phyloP scores from a whole-genome alignment of 2,888 invertebrate genomes.

The Beris morrisii region DNA sequence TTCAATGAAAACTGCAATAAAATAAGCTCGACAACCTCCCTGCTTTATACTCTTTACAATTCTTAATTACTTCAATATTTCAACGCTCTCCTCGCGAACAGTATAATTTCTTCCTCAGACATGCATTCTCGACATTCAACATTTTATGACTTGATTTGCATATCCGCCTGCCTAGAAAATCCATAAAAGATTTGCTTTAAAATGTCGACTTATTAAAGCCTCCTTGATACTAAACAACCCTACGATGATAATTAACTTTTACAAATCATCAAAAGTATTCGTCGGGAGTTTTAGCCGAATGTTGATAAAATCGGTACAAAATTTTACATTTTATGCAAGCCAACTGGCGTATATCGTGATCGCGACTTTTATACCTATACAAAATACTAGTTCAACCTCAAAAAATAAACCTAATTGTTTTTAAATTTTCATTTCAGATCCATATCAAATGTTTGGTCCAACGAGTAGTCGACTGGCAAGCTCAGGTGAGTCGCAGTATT shows the following conservation, averaged over 20 bases:
- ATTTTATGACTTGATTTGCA: slow-evolving; percentile 34
- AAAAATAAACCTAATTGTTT: slow-evolving; percentile 5
- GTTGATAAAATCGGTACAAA: slow-evolving; percentile 14
- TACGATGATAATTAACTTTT: slow-evolving; percentile 11
- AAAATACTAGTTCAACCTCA: no score
- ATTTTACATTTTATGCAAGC: slow-evolving; percentile 11
- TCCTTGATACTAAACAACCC: neutral
- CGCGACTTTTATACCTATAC: no score
- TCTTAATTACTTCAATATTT: neutral
- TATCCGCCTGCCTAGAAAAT: slow-evolving; percentile 25
- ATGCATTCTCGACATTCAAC: neutral
- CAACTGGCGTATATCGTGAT: no score
- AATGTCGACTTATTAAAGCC: neutral
- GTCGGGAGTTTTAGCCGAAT: slow-evolving; percentile 9
- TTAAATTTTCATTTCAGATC: slow-evolving; percentile 72
- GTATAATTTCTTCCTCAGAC: neutral
- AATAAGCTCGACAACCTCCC: neutral
- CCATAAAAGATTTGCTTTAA: slow-evolving; percentile 22
- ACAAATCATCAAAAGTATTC: slow-evolving; percentile 18
- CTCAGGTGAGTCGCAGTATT: slow-evolving; percentile 69
- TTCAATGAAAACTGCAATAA: slow-evolving; percentile 3
- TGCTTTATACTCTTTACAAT: neutral
- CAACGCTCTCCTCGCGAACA: neutral
- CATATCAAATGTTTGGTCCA: slow-evolving; percentile 97
- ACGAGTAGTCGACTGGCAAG: slow-evolving; percentile 95